Evolutionary conservation across 2,113 vertebrate genomes (phyloP), one percentile per base, ranked within the genome.

Genomic region (Drymodes brunneopygia): DNA sequence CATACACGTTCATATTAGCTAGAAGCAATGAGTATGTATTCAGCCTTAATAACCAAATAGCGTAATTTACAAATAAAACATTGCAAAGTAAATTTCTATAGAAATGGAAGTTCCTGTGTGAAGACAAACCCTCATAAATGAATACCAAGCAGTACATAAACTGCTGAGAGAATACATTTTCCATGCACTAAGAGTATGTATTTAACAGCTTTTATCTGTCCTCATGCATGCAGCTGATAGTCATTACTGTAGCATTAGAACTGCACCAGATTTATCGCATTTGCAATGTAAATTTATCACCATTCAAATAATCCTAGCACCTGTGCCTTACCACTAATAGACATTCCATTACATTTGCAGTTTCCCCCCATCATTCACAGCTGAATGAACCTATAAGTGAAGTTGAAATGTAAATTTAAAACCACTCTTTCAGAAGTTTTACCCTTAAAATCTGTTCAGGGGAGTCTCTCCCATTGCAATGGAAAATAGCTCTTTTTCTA

Each of bases 251-350:
- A 82, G 87, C 67, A 80, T 95, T 96, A 93, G 80, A 94, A 94
- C 69, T 88, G 77, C 53, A 93, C 54, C 70, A 88, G 81, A 95
- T 95, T 97, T 97, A 94, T 94, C 73, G 12, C 57, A 96, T 97
- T 97, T 96, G 93, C 91, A 95, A 95, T 96, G 88, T 91, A 95
- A 95, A 97, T 97, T 92, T 97, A 96, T 95, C 74, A 71, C 80
- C 11, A 86, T 93, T 92, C 73, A 88, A 92, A 79, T 86, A 92
- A 83, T 93, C 58, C 66, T 67, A 92, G 33, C 94, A 95, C 95
- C 94, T 97, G 96, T 90, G 88, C 57, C 54, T 95, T 73, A 69
- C 73, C 65, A 86, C 90, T 94, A 91, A 80, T 90, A 95, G 70
- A 40, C 58, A 65, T 93, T 65, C 57, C 23, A 35, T 81, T 94